Conservation (phyloP, 2,797 vertebrate species). For the Australoheros facetus region DNA sequence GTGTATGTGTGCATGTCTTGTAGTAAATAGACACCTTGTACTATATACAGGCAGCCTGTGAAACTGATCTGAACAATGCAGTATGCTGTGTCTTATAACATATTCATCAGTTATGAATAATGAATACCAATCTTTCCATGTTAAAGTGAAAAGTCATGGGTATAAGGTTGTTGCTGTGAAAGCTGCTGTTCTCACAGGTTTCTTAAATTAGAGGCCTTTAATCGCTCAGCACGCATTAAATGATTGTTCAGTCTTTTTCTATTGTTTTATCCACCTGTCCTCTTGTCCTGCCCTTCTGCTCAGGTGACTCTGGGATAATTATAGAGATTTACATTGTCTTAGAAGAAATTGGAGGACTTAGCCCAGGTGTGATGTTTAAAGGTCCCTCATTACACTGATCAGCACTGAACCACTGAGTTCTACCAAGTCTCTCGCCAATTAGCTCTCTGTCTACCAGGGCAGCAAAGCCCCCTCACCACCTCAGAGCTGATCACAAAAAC, state of each 20-base stretch:
- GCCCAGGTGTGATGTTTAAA: constrained; percentile 77
- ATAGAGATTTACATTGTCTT: constrained; percentile 81
- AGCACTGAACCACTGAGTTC: constrained; percentile 67
- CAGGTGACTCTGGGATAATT: constrained; percentile 77
- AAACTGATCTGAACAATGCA: constrained; percentile 36
- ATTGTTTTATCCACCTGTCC: constrained; percentile 78
- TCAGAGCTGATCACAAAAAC: neutral
- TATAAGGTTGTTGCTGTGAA: neutral
- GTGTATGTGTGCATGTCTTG: constrained; percentile 3
- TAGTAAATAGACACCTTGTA: constrained; percentile 27
- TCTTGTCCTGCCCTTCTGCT: constrained; percentile 69
- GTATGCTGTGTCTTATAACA: constrained; percentile 33
- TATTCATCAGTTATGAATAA: constrained; percentile 45
- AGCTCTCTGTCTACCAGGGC: constrained; percentile 48
- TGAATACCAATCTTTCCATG: constrained; percentile 23
- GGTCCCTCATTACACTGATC: constrained; percentile 74
- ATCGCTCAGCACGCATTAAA: constrained; percentile 56
- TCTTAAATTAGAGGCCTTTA: constrained; percentile 42
- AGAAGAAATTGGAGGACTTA: constrained; percentile 81
- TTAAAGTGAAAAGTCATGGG: constrained; percentile 10
- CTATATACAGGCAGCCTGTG: constrained; percentile 17
- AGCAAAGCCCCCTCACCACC: neutral
- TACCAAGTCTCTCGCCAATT: constrained; percentile 69
- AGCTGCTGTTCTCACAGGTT: neutral
- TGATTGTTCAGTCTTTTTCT: constrained; percentile 57